Evolutionary conservation across 2,797 vertebrate genomes (phyloP), one percentile per base, ranked within the genome.

Genomic region (Cuniculus paca): DNA sequence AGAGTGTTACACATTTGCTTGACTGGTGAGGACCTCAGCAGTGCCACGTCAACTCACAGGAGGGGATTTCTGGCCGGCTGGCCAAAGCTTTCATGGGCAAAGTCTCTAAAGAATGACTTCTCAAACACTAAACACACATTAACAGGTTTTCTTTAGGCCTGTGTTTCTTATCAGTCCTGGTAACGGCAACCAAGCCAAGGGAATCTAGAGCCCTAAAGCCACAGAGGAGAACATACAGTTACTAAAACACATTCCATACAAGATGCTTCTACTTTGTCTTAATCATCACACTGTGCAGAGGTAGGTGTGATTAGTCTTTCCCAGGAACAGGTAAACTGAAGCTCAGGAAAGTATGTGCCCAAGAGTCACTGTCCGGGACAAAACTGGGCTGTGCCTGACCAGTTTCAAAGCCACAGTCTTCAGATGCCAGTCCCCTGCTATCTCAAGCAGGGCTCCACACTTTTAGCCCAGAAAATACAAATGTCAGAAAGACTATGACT

Each of bases 401-500:
- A 31, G 36, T 63, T 63, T 50, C 81, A 79, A 80, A 95, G 77
- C n/a, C 31, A 77, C 1, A 7, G 56, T 48, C n/a, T 86, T 89
- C 36, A 50, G 7, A 28, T 11, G 19, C 87, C 24, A 45, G 8
- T 13, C 28, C 52, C 20, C 50, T 50, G 26, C 52, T 24, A 20
- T 22, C 36, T 48, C 22, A 10, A 84, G 34, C 9, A 22, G 20
- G 14, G 36, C 7, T 45, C 75, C 50, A 84, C 60, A 95, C 48
- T 26, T 72, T 48, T 50, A 95, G 65, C 45, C 56, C 34, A 63
- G 50, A 95, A 93, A 96, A 42, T 19, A 48, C 9, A 75, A 6
- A 81, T 39, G 22, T 19, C 84, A 94, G 83, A 14, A 39, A 87
- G 96, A 92, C 22, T 7, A 39, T 36, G 65, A 99, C 99, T 99